Evolutionary conservation across 1,140 invertebrate genomes (phyloP), one percentile per base, ranked within the genome.

Genomic region (Zaprionus davidi): DNA sequence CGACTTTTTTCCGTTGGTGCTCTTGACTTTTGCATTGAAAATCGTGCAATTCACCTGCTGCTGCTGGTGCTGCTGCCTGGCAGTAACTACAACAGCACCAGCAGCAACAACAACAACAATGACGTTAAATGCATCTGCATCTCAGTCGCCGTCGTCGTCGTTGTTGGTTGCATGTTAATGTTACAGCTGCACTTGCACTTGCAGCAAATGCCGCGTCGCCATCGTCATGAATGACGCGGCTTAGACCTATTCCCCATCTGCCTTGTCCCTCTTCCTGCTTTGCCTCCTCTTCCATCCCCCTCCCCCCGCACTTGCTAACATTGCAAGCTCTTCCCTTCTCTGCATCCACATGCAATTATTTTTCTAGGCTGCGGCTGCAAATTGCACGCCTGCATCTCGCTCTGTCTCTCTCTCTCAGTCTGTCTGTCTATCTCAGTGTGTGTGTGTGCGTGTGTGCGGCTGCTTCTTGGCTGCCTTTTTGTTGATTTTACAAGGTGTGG

Each of bases 11-110:
- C 86, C 86, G 86, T 78, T 90, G 86, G 76, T 82, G 86, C 86
- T 90, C 86, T 90, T 90, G 86, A 90, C 86, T 90, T 90, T 90
- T 88, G 81, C 87, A 91, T 88, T 91, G 90, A 85, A 85, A 90
- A 91, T 91, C 90, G 81, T 91, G 88, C 88, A 85, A 91, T 91
- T 91, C 85, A 91, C 90, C 85, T 90, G 81, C 90, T 83, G 87
- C 81, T 71, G 67, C 38, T 59, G 24, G 0, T 26, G 63, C 41
- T n/a, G 26, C 51, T 71, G 20, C 20, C 41, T 49, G 70, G 51
- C 81, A 78, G 69, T 57, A 66, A 74, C 67, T 68, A 41, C 72
- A 80, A 49, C 20, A 62, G 26, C 62, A 22, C 1, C 22, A 22
- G 31, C 60, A 59, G 22, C 57, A 67, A n/a, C 71, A 62, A 5